Percentiles rank a stretch among this genome's conserved stretches.
These are phyloP conservation scores for Athene cunicularia DNA, from an alignment of 2,113 vertebrate species.

Conservation along the genomic window DNA sequence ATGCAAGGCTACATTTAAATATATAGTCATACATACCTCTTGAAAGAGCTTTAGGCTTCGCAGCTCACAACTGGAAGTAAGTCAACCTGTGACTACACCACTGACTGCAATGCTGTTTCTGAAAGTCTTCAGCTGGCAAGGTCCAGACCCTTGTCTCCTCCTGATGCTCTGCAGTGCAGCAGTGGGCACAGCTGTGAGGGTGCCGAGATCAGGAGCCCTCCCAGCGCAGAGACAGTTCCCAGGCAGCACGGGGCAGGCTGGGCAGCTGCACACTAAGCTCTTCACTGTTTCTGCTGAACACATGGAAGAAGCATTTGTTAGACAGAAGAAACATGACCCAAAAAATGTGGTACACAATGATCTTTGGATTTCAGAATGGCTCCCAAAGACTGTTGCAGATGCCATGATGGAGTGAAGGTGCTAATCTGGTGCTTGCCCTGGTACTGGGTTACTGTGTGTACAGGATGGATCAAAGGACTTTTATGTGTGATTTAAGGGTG, in stretches of 20 bases:
- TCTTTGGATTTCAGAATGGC: background rate
- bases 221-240: background rate
- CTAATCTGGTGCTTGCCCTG: background rate
- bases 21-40: background rate
- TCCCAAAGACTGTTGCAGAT: background rate
- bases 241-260: background rate
- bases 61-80: background rate
- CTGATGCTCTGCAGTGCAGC: background rate
- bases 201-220: background rate
- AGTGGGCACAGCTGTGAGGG: background rate
- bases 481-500: background rate
- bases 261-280: too few relatives aligned
- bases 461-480: background rate
- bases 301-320: background rate
- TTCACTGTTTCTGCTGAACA: background rate
- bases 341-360: background rate
- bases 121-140: background rate
- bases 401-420: background rate
- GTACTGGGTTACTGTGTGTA: background rate
- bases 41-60: background rate
- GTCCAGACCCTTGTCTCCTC: background rate
- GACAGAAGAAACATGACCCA: background rate
- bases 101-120: background rate
- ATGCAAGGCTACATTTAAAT: background rate
- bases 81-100: background rate